Evolutionary conservation across 2,113 vertebrate species (phyloP).

Genomic region (Pleuronectes platessa): DNA sequence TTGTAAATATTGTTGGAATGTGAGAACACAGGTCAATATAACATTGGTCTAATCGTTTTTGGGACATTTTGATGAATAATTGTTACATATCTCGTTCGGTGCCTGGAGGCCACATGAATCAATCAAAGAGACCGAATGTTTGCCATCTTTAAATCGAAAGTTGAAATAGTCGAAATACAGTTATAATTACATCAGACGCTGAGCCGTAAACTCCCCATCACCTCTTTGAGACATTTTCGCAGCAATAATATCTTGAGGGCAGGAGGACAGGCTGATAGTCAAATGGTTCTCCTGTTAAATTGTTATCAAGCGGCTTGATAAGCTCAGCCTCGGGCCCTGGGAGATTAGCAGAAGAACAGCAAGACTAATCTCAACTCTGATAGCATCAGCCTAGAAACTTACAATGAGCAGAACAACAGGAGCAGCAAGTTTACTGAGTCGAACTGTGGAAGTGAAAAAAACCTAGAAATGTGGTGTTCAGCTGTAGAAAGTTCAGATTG

Average conservation of each 20-base stretch:
- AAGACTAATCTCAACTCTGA: conserved; percentile 37
- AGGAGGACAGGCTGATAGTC: conserved; percentile 34
- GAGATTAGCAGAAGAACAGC: conserved; percentile 55
- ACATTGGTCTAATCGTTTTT: too few relatives aligned
- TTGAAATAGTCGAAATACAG: conserved; percentile 16
- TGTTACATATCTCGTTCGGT: too few relatives aligned
- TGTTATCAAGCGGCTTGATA: conserved; percentile 58
- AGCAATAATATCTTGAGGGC: conserved; percentile 36
- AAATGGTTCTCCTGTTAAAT: conserved; percentile 47
- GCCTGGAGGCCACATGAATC: too few relatives aligned
- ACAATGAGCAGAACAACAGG: conserved; percentile 25
- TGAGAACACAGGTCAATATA: too few relatives aligned
- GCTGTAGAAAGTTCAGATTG: too few relatives aligned
- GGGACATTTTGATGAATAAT: too few relatives aligned
- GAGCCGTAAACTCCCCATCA: conserved; percentile 28
- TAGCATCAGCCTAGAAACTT: conserved; percentile 38
- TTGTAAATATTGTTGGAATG: too few relatives aligned
- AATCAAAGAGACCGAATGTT: background rate
- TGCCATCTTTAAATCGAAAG: conserved; percentile 5
- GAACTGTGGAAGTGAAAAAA: background rate
- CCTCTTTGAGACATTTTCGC: conserved; percentile 21
- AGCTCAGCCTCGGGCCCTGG: conserved; percentile 35
- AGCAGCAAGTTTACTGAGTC: background rate
- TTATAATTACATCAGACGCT: conserved; percentile 23
- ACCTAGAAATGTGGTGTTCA: background rate